These are phyloP conservation scores for Streblospio benedicti DNA, from an alignment of 1,140 invertebrate genomes.

Conservation along the genomic window DNA sequence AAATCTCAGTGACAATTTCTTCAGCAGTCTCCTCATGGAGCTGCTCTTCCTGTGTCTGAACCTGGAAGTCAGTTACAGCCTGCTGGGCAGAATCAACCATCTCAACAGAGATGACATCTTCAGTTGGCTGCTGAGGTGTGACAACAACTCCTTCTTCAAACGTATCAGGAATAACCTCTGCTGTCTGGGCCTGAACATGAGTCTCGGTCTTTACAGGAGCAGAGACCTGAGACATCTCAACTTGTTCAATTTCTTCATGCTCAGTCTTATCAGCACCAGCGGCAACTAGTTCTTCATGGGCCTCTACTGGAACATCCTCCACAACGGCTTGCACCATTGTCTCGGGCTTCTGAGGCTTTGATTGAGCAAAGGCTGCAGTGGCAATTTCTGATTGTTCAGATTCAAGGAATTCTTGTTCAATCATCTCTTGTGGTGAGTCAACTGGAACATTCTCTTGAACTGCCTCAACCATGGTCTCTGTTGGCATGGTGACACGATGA, in stretches of 20 bases:
- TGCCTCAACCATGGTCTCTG: constrained; percentile 5
- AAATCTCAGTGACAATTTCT: constrained; percentile 22
- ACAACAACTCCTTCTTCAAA: constrained; percentile 19
- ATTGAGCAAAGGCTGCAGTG: too few relatives aligned
- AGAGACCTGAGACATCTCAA: constrained; percentile 12
- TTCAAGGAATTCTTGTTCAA: too few relatives aligned
- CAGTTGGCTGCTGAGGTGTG: constrained; percentile 4
- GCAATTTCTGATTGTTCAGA: too few relatives aligned
- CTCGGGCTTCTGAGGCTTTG: neutral
- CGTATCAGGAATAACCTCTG: constrained; percentile 19
- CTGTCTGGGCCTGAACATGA: constrained; percentile 18
- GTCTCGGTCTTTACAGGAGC: constrained; percentile 12
- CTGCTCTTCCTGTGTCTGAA: constrained; percentile 11
- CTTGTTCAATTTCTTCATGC: constrained; percentile 12
- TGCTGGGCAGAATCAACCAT: neutral
- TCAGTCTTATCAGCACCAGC: neutral
- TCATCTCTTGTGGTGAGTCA: constrained; percentile 4
- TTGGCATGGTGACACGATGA: neutral
- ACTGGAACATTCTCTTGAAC: constrained; percentile 5
- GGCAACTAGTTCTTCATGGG: constrained; percentile 1
- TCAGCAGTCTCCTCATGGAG: constrained; percentile 16
- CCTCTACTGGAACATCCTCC: constrained; percentile 5
- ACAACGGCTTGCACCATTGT: neutral
- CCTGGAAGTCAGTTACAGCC: constrained; percentile 13
- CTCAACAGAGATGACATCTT: constrained; percentile 8